These are phyloP conservation scores for Promerops cafer DNA, from an alignment of 2,113 vertebrate species.

Conservation along the genomic window DNA sequence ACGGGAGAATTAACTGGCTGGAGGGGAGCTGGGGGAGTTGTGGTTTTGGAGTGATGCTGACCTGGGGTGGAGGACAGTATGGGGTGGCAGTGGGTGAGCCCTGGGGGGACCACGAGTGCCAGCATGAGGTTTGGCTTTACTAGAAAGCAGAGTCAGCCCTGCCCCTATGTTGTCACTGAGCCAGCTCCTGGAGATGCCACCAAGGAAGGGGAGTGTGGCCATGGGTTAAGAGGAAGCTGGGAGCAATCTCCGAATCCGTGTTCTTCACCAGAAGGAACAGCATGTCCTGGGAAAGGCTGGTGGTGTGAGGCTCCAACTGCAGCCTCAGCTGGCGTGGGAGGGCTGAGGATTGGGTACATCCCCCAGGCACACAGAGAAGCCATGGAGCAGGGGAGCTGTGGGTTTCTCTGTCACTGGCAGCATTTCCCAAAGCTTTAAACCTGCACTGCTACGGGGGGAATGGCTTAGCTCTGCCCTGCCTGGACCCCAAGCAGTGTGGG, in stretches of 20 bases:
- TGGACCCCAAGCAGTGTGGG: too few relatives aligned
- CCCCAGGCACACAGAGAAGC: background rate
- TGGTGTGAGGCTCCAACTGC: background rate
- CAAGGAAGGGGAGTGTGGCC: background rate
- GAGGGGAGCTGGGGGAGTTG: background rate
- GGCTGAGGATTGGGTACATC: background rate
- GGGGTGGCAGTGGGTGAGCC: background rate
- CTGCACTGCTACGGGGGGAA: background rate
- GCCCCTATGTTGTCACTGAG: background rate
- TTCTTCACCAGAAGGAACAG: background rate
- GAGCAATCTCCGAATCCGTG: background rate
- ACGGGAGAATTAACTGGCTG: background rate
- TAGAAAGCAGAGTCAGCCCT: background rate
- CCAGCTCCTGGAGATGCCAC: background rate
- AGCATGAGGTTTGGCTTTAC: background rate
- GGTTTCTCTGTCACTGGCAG: background rate
- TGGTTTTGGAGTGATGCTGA: background rate
- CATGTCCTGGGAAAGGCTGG: background rate
- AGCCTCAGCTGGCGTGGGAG: background rate
- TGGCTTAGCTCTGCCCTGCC: background rate
- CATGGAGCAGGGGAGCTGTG: fast-evolving
- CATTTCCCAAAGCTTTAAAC: background rate
- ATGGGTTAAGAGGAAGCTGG: background rate
- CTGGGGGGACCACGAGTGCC: background rate
- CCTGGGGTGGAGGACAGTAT: background rate